A percentile compares a stretch with the other conserved stretches of the same genome.
phyloP scores from a whole-genome alignment of 2,113 vertebrate genomes.

The Thomomys bottae region DNA sequence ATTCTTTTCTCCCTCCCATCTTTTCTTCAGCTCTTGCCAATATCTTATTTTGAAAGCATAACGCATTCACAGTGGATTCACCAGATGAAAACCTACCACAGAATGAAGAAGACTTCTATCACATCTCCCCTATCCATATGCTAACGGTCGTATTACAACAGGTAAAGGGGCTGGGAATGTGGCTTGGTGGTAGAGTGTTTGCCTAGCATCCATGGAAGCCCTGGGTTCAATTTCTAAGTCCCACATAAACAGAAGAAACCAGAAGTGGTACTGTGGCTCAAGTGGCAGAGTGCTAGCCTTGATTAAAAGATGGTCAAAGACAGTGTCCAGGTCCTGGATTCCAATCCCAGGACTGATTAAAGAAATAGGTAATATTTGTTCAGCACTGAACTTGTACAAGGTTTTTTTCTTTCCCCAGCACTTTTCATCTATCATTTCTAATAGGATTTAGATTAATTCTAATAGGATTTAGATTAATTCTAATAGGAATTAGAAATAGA shows the following conservation, averaged over 20 bases:
- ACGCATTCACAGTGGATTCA: background rate
- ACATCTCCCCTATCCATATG: background rate
- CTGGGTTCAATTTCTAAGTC: too few relatives aligned
- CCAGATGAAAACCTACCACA: background rate
- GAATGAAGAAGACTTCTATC: background rate
- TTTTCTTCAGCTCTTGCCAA: background rate
- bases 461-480: slow-evolving; percentile 21
- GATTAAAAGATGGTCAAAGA: too few relatives aligned
- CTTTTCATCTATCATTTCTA: background rate
- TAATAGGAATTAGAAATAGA: slow-evolving; percentile 9
- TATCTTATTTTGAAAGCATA: background rate
- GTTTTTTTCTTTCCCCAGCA: background rate
- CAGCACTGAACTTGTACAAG: background rate
- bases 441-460: slow-evolving; percentile 32
- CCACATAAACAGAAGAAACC: too few relatives aligned
- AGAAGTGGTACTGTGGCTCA: too few relatives aligned
- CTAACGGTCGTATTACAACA: background rate
- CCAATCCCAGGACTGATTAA: too few relatives aligned
- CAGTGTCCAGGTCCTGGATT: too few relatives aligned
- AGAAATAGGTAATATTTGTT: background rate
- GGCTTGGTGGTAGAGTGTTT: too few relatives aligned
- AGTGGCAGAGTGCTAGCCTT: too few relatives aligned
- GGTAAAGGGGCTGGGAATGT: too few relatives aligned
- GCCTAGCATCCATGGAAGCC: too few relatives aligned
- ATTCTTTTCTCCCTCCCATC: background rate